Evolutionary conservation across 2,113 vertebrate species (phyloP).

Genomic region (Rhinolophus ferrumequinum): DNA sequence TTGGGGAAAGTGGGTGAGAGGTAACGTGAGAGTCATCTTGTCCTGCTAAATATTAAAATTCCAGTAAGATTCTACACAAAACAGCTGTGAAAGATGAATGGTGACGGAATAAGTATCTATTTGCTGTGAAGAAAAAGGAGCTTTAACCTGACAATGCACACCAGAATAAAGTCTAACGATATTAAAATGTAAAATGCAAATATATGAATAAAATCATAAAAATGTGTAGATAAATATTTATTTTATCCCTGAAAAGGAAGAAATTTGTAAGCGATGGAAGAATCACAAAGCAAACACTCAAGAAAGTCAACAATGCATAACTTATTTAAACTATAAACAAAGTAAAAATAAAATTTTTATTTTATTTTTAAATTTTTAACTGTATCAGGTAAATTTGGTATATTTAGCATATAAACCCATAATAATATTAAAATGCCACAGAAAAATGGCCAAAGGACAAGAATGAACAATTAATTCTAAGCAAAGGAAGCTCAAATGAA

Average conservation of each 20-base stretch:
- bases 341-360: slow-evolving; percentile 15
- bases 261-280: not conserved
- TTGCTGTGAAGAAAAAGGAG: not conserved
- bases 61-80: not conserved
- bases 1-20: not conserved
- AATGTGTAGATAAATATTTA: not conserved
- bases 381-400: not conserved
- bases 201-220: not conserved
- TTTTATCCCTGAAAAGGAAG: not conserved
- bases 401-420: not conserved
- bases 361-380: too few relatives aligned
- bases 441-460: not conserved
- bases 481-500: not conserved
- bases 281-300: not conserved
- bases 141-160: not conserved
- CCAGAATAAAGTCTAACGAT: slow-evolving; percentile 12
- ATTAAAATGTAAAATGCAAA: slow-evolving; percentile 16
- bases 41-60: not conserved
- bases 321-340: not conserved
- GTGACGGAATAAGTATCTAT: not conserved
- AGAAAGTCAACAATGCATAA: not conserved
- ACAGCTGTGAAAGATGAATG: not conserved
- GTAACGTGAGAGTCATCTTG: not conserved
- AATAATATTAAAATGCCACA: not conserved
- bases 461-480: not conserved